Base-by-base conservation (phyloP, 2,113 vertebrate genomes). In the Manacus vitellinus region DNA sequence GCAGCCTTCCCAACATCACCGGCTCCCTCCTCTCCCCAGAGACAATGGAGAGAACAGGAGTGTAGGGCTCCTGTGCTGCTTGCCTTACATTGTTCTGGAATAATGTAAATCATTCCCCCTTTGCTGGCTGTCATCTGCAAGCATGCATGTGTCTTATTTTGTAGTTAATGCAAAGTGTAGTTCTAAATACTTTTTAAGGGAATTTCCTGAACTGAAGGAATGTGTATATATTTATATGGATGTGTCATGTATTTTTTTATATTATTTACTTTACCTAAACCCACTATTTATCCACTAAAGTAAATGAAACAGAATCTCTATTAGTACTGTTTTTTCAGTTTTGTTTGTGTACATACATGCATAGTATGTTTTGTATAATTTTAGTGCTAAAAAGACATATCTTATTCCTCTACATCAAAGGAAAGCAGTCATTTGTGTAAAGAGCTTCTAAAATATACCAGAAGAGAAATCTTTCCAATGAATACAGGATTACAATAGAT, bases 381-480 rank as follows among this genome's bases (percentile, higher is more conserved):
- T 84, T 76, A 79, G 27, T 63, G n/a, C 74, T 88, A 44, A 73
- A 79, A 73, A 77, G 46, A 49, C 4, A 1, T 81, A 94, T 61
- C 59, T 33, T 82, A 68, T 76, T 88, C 24, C 25, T 95, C 25
- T 8, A 23, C 72, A 89, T 59, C 84, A 52, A 87, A 90, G 37
- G 47, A 89, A 73, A 82, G 39, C 41, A 63, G 51, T 66, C 19
- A 62, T 77, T 95, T 85, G 37, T 67, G 55, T 70, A 90, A 96
- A 92, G 31, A 63, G 37, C 63, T 89, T 87, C 92, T 84, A 77
- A 83, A 84, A 85, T 91, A 89, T 87, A 80, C 76, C 63, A 67
- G 59, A 65, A 85, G 83, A 92, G 41, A 82, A 92, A 80, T 83
- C 25, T 92, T 56, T 77, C 30, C 72, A 46, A 14, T 72, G 68